Base-by-base conservation (phyloP, 23 tunicate genomes). In the Halocynthia aurantium region DNA sequence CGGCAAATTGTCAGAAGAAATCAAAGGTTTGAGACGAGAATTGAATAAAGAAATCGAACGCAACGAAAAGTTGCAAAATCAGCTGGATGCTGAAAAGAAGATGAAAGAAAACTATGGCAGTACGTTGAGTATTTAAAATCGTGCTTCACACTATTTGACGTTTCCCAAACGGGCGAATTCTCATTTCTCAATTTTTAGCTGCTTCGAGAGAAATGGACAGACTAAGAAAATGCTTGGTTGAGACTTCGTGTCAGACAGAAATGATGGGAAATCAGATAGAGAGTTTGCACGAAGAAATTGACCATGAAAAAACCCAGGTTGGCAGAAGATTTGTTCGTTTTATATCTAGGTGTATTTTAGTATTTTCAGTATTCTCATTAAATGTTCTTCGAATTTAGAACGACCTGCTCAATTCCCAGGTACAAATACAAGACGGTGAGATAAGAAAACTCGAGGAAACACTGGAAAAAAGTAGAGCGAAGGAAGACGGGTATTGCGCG, bases 191-290 rank as follows among this genome's bases (percentile, higher is more conserved):
- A 15, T 70, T 50, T 81, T 81, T 55, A 88, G 94, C 81, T 44
- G 94, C 87, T 58, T 22, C 72, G 1, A 22, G 72, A 7, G 87
- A 88, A 71, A 18, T 83, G 76, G 74, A 83, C 51, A 51, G 55
- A 10, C 75, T 89, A 22, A 81, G 81, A 56, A 61, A 49, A 9
- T 80, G 60, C 44, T 19, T 89, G 17, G 67, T 55, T 7, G 96
- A 89, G 57, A 79, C 81, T 18, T 80, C 88, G 56, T 67, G 73
- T 8, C 85, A 89, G 51, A 76, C 86, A 40, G 96, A 89, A 51
- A 50, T 82, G 53, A 18, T 89, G 51, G 71, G 64, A 7, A 52
- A 53, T 21, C 82, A 80, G 69, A 66, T 89, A 13, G 81, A 84
- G 52, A 64, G 81, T 22, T 40, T 89, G 72, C 81, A 89, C 7